These are phyloP conservation scores for Terrapene triunguis DNA, from an alignment of 2,113 vertebrate genomes.

Conservation along the genomic window DNA sequence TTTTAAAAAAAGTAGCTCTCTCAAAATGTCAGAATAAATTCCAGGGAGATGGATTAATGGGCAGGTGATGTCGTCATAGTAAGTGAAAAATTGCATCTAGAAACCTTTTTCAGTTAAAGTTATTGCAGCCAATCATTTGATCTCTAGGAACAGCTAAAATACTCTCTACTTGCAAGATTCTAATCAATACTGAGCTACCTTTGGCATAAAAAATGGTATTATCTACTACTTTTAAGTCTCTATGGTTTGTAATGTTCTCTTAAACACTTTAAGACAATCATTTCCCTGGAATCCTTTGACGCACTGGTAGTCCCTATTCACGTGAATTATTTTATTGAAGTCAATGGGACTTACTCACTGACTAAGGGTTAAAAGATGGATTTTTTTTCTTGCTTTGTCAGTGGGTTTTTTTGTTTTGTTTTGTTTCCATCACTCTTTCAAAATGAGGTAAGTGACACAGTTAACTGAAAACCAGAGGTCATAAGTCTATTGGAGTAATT, in stretches of 20 bases:
- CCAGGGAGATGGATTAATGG: background rate
- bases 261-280: background rate
- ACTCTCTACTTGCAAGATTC: background rate
- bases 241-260: background rate
- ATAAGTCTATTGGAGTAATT: background rate
- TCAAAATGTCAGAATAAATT: fast-evolving
- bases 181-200: background rate
- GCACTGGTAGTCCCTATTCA: background rate
- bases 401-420: background rate
- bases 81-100: background rate
- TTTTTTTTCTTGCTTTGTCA: background rate
- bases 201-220: background rate
- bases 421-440: background rate
- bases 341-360: background rate
- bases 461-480: background rate
- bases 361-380: background rate
- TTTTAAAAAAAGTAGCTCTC: background rate
- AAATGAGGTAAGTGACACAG: background rate
- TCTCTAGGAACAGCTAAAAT: background rate
- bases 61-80: background rate
- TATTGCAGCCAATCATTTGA: background rate
- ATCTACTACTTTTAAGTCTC: background rate
- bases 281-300: background rate
- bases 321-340: background rate
- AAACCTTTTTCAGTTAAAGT: background rate